phyloP scores from a whole-genome alignment of 2,888 invertebrate genomes.

The Anthophora plumipes region DNA sequence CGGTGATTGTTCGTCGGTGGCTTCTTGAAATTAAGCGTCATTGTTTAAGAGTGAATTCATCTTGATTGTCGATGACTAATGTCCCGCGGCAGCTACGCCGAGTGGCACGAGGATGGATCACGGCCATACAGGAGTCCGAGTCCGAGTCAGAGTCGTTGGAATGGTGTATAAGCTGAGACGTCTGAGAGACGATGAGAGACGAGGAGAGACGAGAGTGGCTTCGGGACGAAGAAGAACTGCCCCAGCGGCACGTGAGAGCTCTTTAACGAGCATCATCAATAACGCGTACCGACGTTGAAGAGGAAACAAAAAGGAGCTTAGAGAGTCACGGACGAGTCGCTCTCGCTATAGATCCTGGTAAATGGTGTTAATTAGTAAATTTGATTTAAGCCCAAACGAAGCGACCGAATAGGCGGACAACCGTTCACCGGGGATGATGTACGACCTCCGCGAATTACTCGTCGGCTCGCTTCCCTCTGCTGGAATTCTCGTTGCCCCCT shows the following conservation, averaged over 20 bases:
- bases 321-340: slow-evolving; percentile 61
- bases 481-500: slow-evolving; percentile 50
- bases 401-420: slow-evolving; percentile 72
- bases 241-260: slow-evolving; percentile 73
- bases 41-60: slow-evolving; percentile 79
- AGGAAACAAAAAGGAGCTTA: slow-evolving; percentile 67
- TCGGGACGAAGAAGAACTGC: slow-evolving; percentile 70
- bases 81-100: slow-evolving; percentile 65
- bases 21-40: slow-evolving; percentile 78
- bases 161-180: slow-evolving; percentile 20
- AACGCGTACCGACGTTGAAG: slow-evolving; percentile 74
- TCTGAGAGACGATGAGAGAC: slow-evolving; percentile 3
- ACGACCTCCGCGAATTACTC: slow-evolving; percentile 70
- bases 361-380: slow-evolving; percentile 77
- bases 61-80: slow-evolving; percentile 81
- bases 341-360: slow-evolving; percentile 69
- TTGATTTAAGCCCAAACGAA: slow-evolving; percentile 73
- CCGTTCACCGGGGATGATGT: slow-evolving; percentile 67
- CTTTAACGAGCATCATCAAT: slow-evolving; percentile 79
- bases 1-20: slow-evolving; percentile 70
- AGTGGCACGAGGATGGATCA: slow-evolving; percentile 70
- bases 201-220: slow-evolving; percentile 37
- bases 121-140: slow-evolving; percentile 65
- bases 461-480: slow-evolving; percentile 48
- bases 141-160: slow-evolving; percentile 10